Evolutionary conservation across 2,113 vertebrate genomes (phyloP).

Genomic region (Calidris pygmaea): DNA sequence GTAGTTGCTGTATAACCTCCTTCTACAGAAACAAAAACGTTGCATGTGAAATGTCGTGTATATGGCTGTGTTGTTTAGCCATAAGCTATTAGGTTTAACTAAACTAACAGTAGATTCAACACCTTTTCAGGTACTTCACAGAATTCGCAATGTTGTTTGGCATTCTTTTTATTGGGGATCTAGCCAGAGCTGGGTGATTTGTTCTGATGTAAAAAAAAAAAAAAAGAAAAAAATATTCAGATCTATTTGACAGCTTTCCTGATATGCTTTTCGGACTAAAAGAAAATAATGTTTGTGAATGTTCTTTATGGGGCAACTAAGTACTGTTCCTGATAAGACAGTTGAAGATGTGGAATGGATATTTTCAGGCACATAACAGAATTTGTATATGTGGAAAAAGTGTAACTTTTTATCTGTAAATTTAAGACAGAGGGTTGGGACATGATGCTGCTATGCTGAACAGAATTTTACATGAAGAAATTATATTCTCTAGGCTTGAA

Average conservation of each 20-base stretch:
- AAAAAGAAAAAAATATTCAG: not conserved
- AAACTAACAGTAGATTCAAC: not conserved
- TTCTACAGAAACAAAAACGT: not conserved
- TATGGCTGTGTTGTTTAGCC: not conserved
- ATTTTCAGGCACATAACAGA: not conserved
- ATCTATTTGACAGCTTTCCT: not conserved
- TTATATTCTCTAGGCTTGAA: not conserved
- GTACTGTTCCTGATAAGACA: not conserved
- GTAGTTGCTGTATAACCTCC: not conserved
- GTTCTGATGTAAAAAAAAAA: not conserved
- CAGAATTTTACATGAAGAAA: not conserved
- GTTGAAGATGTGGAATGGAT: not conserved
- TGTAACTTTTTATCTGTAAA: not conserved
- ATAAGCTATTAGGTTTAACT: not conserved
- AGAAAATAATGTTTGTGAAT: not conserved
- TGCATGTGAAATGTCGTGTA: not conserved
- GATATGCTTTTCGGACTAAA: not conserved
- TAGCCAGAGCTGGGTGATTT: not conserved
- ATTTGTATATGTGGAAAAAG: not conserved
- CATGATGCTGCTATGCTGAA: not conserved
- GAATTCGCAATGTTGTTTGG: not conserved
- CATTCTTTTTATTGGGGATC: not conserved
- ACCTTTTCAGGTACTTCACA: not conserved
- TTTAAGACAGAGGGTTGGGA: not conserved
- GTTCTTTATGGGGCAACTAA: not conserved